Base-by-base conservation (phyloP, 1,140 invertebrate genomes). In the Drosophila rhopaloa region DNA sequence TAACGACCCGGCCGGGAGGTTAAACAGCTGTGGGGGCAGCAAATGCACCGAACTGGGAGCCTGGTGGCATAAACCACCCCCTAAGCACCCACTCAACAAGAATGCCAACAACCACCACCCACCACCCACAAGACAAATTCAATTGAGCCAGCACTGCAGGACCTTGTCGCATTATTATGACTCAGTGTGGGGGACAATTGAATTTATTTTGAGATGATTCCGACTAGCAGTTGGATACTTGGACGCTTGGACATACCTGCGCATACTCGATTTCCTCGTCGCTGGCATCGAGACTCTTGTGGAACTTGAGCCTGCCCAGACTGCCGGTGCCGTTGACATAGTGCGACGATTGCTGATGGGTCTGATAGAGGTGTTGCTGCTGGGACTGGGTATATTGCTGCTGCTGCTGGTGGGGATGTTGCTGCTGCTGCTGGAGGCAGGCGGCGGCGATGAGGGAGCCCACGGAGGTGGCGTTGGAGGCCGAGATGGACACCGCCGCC, bases 321-420 rank as follows among this genome's bases (percentile, higher is more conserved):
- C 91, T 92, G 51, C 91, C 91, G 58, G 91, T 92, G 40, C 91
- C 91, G 60, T 91, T 91, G 27, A 92, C 77, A 76, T 92, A 92
- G 62, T 81, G 81, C 10, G 79, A 78, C 5, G 54, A 46, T 50
- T 78, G 60, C 67, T 76, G 66, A 48, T 75, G 67, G 10, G 65
- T 16, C 37, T 72, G 68, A 48, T 71, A 71, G n/a, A 51, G 48
- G 32, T 54, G 48, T 27, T 68, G 67, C 73, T 50, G 57, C 44
- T 50, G 65, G 50, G 41, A 24, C 51, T 77, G 57, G 38, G 53
- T 14, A 41, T 70, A 60, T 8, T 44, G 54, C 6, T 32, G 29
- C 46, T 81, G 51, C 41, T 67, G 44, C 40, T 70, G 63, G 16
- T 67, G 53, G 44, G 32, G 47, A 32, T 57, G 46, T 41, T 54